These are phyloP conservation scores for Ptilodon capucinus DNA, from an alignment of 2,888 invertebrate genomes.

Conservation along the genomic window DNA sequence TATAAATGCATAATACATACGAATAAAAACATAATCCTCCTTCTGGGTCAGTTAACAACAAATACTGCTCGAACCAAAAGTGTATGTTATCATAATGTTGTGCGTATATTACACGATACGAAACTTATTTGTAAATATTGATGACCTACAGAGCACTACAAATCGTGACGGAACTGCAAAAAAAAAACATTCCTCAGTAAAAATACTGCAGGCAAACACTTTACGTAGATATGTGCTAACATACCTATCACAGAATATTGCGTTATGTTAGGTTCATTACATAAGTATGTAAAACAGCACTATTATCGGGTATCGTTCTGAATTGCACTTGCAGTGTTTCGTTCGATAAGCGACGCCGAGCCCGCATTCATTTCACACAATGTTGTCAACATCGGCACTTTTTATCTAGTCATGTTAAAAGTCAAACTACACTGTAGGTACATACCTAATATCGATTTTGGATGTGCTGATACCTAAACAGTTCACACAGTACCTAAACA, in stretches of 20 bases:
- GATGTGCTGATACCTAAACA: neutral
- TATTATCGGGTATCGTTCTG: conserved; percentile 53
- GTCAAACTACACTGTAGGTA: too few relatives aligned
- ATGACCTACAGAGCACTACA: neutral
- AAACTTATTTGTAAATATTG: neutral
- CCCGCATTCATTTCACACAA: conserved; percentile 47
- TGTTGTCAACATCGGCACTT: conserved; percentile 28
- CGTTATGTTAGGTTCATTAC: conserved; percentile 43
- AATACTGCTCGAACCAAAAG: neutral
- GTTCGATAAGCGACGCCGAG: conserved; percentile 44
- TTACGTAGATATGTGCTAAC: conserved; percentile 10
- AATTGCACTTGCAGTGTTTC: conserved; percentile 45
- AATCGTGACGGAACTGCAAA: neutral
- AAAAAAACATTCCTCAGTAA: neutral
- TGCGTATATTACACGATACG: neutral
- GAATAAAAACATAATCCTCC: too few relatives aligned
- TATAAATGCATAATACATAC: too few relatives aligned
- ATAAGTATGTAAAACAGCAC: conserved; percentile 56
- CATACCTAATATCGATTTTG: conserved; percentile 4
- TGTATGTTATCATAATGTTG: neutral
- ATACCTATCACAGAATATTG: conserved; percentile 10
- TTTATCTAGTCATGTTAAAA: conserved; percentile 20
- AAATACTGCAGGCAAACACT: conserved; percentile 6
- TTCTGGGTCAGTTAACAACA: too few relatives aligned
- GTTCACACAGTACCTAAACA: too few relatives aligned